These are phyloP conservation scores for Coremacera marginata DNA, from an alignment of 2,888 invertebrate genomes.

Conservation along the genomic window DNA sequence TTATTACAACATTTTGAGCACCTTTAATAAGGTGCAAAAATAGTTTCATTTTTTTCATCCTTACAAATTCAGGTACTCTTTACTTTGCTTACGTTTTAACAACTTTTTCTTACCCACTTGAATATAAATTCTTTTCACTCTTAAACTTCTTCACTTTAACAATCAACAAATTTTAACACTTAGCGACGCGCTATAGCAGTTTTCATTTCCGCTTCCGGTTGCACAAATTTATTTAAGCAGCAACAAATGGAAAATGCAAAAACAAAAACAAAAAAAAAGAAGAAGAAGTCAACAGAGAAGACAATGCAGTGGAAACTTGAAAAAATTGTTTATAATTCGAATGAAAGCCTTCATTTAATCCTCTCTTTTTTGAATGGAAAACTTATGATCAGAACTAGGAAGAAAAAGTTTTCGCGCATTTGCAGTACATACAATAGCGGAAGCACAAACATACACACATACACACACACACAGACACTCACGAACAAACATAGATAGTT, in stretches of 20 bases:
- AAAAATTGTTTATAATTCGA: neutral
- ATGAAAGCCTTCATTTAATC: neutral
- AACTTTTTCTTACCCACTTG: too few species aligned
- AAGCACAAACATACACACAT: neutral
- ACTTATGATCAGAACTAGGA: conserved; percentile 21
- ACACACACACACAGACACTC: neutral
- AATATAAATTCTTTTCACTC: too few species aligned
- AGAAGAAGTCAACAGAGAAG: neutral
- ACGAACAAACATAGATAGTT: neutral
- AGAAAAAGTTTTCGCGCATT: conserved; percentile 10
- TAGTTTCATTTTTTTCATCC: too few species aligned
- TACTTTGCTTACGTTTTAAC: too few species aligned
- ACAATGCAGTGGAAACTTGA: neutral
- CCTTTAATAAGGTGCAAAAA: too few species aligned
- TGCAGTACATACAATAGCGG: neutral
- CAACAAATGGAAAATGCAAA: too few species aligned
- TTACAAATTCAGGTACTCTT: too few species aligned
- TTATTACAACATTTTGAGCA: too few species aligned
- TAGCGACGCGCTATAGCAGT: neutral
- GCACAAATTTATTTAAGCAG: neutral
- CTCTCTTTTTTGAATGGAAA: neutral
- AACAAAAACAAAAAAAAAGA: neutral
- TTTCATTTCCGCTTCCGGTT: neutral
- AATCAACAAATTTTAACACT: neutral
- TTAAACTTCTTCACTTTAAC: neutral